phyloP scores from a whole-genome alignment of 64 coral and sea anemone genomes.

The Montipora cactus region DNA sequence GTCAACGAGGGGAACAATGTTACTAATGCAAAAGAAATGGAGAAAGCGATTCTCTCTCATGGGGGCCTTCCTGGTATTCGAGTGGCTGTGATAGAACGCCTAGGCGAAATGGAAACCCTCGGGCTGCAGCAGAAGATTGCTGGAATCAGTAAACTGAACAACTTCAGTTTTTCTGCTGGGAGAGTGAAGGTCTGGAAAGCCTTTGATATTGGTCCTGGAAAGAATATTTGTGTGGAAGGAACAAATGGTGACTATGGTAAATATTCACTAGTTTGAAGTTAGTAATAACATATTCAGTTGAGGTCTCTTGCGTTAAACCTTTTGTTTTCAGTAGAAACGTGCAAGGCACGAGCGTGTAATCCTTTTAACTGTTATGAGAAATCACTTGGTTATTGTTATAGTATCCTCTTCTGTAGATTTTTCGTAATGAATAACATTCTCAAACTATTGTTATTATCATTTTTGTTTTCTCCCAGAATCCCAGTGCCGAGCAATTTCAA shows the following conservation, averaged over 20 bases:
- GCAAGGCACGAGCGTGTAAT: too few relatives aligned
- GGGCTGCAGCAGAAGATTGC: background rate
- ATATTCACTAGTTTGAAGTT: background rate
- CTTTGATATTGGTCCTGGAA: background rate
- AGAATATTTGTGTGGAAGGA: background rate
- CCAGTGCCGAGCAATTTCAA: background rate
- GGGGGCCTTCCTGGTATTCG: background rate
- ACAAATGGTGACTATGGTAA: background rate
- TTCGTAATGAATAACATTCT: background rate
- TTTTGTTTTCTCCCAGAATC: background rate
- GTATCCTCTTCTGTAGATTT: background rate
- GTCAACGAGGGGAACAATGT: background rate
- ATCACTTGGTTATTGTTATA: background rate
- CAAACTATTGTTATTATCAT: background rate
- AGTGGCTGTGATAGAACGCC: background rate
- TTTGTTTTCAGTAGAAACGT: too few relatives aligned
- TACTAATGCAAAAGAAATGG: background rate
- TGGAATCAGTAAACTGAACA: background rate
- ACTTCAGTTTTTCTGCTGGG: background rate
- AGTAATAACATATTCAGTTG: background rate
- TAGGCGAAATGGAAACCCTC: background rate
- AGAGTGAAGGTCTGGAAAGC: background rate
- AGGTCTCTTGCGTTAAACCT: background rate
- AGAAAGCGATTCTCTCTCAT: background rate
- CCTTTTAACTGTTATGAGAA: too few relatives aligned